These are phyloP conservation scores for Microtus ochrogaster DNA, from an alignment of 2,113 vertebrate genomes.

Conservation along the genomic window DNA sequence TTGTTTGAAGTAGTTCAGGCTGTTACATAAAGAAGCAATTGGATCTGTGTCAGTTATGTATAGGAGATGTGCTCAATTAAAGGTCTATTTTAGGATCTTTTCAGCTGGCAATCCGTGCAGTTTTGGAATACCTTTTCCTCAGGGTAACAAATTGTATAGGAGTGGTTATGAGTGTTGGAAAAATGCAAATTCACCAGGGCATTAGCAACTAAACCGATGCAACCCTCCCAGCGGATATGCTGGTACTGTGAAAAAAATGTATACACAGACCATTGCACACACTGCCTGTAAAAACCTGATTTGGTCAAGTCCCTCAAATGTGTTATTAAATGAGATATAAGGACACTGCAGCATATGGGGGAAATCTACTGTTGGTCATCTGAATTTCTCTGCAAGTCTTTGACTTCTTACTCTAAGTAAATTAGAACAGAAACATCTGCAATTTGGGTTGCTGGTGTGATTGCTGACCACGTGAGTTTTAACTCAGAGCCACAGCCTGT, in stretches of 20 bases:
- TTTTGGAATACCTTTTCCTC: not conserved
- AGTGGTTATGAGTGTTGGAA: not conserved
- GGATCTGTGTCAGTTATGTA: conserved; percentile 5
- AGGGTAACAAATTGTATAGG: not conserved
- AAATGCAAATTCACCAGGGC: not conserved
- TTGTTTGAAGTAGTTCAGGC: conserved; percentile 18
- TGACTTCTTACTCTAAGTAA: conserved; percentile 37
- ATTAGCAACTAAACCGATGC: not conserved
- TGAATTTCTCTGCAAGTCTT: not conserved
- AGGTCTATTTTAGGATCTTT: conserved; percentile 54
- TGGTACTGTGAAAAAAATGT: not conserved
- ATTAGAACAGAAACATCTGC: not conserved
- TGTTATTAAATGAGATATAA: conserved; percentile 22
- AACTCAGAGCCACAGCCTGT: not conserved
- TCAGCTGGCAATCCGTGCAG: not conserved
- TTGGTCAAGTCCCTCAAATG: conserved; percentile 6
- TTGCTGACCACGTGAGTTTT: not conserved
- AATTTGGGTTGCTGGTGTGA: not conserved
- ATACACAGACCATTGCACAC: not conserved
- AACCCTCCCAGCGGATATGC: not conserved
- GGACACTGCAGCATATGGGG: not conserved
- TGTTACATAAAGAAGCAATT: conserved; percentile 32
- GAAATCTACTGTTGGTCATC: conserved; percentile 6
- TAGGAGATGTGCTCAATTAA: conserved; percentile 23
- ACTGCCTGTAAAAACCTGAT: not conserved